These are phyloP conservation scores for Habrosyne pyritoides DNA, from an alignment of 2,888 invertebrate species.

Conservation along the genomic window DNA sequence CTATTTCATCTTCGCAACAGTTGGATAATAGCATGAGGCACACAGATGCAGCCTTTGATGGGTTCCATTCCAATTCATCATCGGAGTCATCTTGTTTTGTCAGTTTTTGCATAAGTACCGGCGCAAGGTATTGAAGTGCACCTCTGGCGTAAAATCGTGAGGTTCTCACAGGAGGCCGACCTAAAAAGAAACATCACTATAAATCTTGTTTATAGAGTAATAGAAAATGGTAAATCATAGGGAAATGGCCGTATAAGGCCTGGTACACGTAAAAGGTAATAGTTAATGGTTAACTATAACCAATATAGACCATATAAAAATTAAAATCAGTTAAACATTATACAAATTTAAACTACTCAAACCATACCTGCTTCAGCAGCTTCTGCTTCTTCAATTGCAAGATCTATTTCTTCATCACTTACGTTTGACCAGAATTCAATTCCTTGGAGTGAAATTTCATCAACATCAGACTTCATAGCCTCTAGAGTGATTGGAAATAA, in stretches of 20 bases:
- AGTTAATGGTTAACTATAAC: too few relatives aligned
- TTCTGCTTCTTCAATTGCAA: slow-evolving; percentile 96
- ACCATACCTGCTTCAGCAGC: slow-evolving; percentile 90
- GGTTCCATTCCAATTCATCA: slow-evolving; percentile 99
- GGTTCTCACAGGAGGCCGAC: slow-evolving; percentile 96
- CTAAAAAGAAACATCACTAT: slow-evolving; percentile 51
- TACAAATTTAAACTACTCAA: neutral
- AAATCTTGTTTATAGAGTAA: slow-evolving; percentile 6
- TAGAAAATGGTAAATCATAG: neutral
- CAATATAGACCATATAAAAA: too few relatives aligned
- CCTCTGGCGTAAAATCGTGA: slow-evolving; percentile 99
- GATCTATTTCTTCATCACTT: slow-evolving; percentile 99
- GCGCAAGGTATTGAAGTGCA: slow-evolving; percentile 96
- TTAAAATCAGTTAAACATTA: too few relatives aligned
- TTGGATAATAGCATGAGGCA: slow-evolving; percentile 98
- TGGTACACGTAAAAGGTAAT: too few relatives aligned
- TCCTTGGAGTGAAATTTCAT: slow-evolving; percentile 98
- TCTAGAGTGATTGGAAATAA: slow-evolving; percentile 98
- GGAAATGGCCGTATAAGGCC: neutral
- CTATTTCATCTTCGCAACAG: slow-evolving; percentile 98
- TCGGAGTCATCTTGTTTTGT: slow-evolving; percentile 99
- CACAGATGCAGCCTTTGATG: slow-evolving; percentile 99
- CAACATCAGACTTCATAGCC: slow-evolving; percentile 98
- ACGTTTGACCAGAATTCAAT: slow-evolving; percentile 99
- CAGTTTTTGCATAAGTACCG: slow-evolving; percentile 95